Conservation (phyloP, 2,888 invertebrate species). For the Apotomis betuletana region DNA sequence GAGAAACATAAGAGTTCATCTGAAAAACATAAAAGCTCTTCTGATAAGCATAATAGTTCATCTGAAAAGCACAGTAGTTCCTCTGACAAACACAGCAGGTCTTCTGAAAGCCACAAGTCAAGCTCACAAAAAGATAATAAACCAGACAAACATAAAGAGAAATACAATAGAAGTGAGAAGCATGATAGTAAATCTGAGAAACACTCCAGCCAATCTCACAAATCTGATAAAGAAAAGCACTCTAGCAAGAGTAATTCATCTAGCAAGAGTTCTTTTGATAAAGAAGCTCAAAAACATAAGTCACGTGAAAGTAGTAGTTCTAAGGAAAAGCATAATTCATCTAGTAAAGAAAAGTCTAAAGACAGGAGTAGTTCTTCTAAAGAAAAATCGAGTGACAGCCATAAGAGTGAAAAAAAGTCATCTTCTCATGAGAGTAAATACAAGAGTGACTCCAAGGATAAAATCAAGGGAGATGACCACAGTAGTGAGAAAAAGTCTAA, state of each 20-base stretch:
- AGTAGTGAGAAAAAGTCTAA: constrained; percentile 64
- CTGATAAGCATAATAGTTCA: constrained; percentile 40
- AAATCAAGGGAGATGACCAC: constrained; percentile 29
- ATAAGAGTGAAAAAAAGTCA: constrained; percentile 68
- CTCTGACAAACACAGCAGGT: constrained; percentile 24
- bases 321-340: constrained; percentile 71
- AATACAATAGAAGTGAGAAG: constrained; percentile 42
- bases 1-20: constrained; percentile 38
- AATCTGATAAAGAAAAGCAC: constrained; percentile 54
- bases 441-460: constrained; percentile 42
- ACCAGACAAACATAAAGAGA: constrained; percentile 58
- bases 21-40: too few relatives aligned
- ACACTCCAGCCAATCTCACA: constrained; percentile 50
- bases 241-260: constrained; percentile 40
- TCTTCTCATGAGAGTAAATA: constrained; percentile 64
- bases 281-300: constrained; percentile 60
- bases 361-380: constrained; percentile 69
- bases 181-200: constrained; percentile 47
- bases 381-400: constrained; percentile 66
- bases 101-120: constrained; percentile 37
- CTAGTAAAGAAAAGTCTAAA: constrained; percentile 69
- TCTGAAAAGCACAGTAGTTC: constrained; percentile 31
- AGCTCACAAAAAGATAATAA: constrained; percentile 42
- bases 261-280: constrained; percentile 57
- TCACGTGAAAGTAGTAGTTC: constrained; percentile 65